Percentiles rank a stretch among this genome's conserved stretches.
phyloP scores from a whole-genome alignment of 2,888 invertebrate species.

The Carterocephalus palaemon region DNA sequence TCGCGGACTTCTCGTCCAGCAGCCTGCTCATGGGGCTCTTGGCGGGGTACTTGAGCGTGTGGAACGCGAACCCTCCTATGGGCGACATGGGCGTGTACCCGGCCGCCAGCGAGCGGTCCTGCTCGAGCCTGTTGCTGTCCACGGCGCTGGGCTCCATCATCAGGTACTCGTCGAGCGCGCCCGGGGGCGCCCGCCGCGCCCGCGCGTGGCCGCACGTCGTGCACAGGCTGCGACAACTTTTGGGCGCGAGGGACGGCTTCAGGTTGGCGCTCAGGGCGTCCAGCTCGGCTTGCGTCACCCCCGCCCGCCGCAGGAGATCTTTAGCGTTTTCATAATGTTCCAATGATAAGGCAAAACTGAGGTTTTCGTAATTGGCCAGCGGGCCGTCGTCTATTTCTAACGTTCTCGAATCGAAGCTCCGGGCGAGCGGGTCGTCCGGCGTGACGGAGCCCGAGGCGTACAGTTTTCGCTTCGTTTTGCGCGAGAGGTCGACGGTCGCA shows the following conservation, averaged over 20 bases:
- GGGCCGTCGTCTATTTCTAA: slow-evolving; percentile 56
- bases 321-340: slow-evolving; percentile 89
- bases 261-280: slow-evolving; percentile 62
- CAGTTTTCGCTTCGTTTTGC: slow-evolving; percentile 77
- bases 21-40: slow-evolving; percentile 48
- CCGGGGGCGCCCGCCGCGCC: slow-evolving; percentile 23
- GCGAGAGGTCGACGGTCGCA: slow-evolving; percentile 83
- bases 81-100: slow-evolving; percentile 89
- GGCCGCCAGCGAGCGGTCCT: slow-evolving; percentile 46
- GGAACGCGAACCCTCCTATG: slow-evolving; percentile 69
- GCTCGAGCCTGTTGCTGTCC: slow-evolving; percentile 45
- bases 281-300: slow-evolving; percentile 74
- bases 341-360: slow-evolving; percentile 87
- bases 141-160: slow-evolving; percentile 81
- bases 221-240: slow-evolving; percentile 69
- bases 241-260: slow-evolving; percentile 45
- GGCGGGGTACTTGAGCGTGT: slow-evolving; percentile 57
- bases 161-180: slow-evolving; percentile 79
- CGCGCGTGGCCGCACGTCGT: slow-evolving; percentile 81
- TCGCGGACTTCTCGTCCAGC: slow-evolving; percentile 81
- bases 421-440: slow-evolving; percentile 24
- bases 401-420: slow-evolving; percentile 28
- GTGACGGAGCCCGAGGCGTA: slow-evolving; percentile 33
- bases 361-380: slow-evolving; percentile 83
- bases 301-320: slow-evolving; percentile 80